Base-by-base conservation (phyloP, 1,140 invertebrate species). In the Drosophila neocordata region DNA sequence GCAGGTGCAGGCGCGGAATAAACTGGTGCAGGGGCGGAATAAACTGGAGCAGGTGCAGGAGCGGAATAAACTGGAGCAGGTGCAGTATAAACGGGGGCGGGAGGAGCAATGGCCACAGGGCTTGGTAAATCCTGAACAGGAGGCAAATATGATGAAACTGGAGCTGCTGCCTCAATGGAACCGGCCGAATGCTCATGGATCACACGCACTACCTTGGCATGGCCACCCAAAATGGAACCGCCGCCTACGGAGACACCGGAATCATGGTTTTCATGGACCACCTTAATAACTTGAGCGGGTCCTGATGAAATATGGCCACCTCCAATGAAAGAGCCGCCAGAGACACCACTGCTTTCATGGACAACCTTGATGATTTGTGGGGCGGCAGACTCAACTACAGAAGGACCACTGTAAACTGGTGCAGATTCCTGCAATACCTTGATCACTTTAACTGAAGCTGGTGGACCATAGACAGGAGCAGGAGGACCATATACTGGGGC, bases 161-260 rank as follows among this genome's bases (percentile, higher is more conserved):
- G 77, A 18, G 74, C 71, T 15, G 56, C 56, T 55, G 48, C 70
- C 31, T 58, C 67, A 2, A 37, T 35, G 61, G 80, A 34, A 52
- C 67, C 7, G 81, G 51, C 8, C 20, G 68, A 67, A 22, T 90
- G 83, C 48, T 90, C 83, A 44, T 90, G 88, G 37, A 90, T 90
- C 9, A 90, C 88, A 31, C 89, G 88, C 31, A 90, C 84, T 31
- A 90, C 89, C 59, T 88, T 90, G 55, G 80, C 69, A 41, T 70
- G 69, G 35, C 76, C 73, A 2, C 64, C 53, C n/a, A 65, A 12
- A n/a, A 53, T 52, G 24, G 59, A 65, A 1, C 66, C 69, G 24
- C 65, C 66, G 11, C 67, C 74, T n/a, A 41, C 31, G 1, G 37
- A 65, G 59, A 22, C 41, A 13, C 72, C 65, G 22, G 41, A 38